Percentiles rank a stretch among this genome's conserved stretches.
These are phyloP conservation scores for Ceyx cyanopectus DNA, from an alignment of 2,113 vertebrate genomes.

Conservation along the genomic window DNA sequence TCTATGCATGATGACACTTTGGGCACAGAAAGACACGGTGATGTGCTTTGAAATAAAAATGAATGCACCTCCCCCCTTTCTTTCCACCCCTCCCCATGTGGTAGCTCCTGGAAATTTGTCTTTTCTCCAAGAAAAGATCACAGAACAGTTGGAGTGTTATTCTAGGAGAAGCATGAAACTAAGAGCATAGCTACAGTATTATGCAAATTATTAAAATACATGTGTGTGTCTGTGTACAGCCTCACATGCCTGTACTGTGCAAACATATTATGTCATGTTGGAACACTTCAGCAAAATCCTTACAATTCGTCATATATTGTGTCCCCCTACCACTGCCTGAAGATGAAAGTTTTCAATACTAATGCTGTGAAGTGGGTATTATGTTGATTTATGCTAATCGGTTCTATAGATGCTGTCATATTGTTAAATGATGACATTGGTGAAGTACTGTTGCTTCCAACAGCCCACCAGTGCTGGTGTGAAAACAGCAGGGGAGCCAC, in stretches of 20 bases:
- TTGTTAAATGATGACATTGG: slow-evolving; percentile 48
- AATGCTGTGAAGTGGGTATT: slow-evolving; percentile 62
- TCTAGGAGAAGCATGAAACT: neutral
- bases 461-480: neutral
- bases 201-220: neutral
- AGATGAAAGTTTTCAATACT: slow-evolving; percentile 64
- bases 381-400: slow-evolving; percentile 73
- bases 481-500: neutral
- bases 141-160: neutral
- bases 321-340: neutral
- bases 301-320: neutral
- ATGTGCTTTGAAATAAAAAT: slow-evolving; percentile 56
- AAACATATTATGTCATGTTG: neutral
- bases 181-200: neutral
- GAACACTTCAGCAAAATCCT: neutral
- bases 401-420: slow-evolving; percentile 54
- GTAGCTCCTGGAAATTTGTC: neutral
- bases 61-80: neutral
- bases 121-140: neutral
- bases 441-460: slow-evolving; percentile 46
- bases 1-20: slow-evolving; percentile 45
- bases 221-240: neutral
- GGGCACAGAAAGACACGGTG: neutral
- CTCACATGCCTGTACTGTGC: neutral
- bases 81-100: neutral